Conservation (phyloP, 2,888 invertebrate genomes). For the Pollenia griseotomentosa region DNA sequence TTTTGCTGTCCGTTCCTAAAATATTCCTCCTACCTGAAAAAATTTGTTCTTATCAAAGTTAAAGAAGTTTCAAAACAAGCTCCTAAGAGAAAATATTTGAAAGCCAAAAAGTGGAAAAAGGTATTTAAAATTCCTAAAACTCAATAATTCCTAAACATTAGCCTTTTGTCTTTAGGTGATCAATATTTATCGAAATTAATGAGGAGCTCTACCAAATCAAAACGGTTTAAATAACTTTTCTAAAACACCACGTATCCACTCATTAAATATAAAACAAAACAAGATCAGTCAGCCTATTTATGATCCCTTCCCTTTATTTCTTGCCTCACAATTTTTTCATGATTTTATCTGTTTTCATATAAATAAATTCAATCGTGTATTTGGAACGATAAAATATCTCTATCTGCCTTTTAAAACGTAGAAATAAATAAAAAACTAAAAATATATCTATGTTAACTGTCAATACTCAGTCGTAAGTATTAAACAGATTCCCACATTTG, state of each 20-base stretch:
- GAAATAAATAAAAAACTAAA: background rate
- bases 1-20: too few relatives aligned
- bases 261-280: background rate
- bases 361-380: background rate
- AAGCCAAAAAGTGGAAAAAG: too few relatives aligned
- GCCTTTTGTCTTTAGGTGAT: too few relatives aligned
- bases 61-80: too few relatives aligned
- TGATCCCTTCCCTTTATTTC: slow-evolving; percentile 18
- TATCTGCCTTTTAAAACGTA: background rate
- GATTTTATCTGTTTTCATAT: slow-evolving; percentile 2
- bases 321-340: background rate
- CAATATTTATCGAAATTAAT: too few relatives aligned
- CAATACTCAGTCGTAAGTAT: slow-evolving; percentile 45
- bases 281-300: slow-evolving; percentile 3
- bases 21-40: too few relatives aligned
- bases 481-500: slow-evolving; percentile 70
- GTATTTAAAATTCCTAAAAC: too few relatives aligned
- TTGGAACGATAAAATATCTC: slow-evolving; percentile 10
- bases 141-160: too few relatives aligned
- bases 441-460: slow-evolving; percentile 45
- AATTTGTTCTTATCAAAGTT: too few relatives aligned
- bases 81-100: too few relatives aligned
- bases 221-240: background rate
- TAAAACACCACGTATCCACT: background rate
- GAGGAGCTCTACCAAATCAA: background rate